Conservation (phyloP, 2,113 vertebrate genomes). For the Burhinus bistriatus region DNA sequence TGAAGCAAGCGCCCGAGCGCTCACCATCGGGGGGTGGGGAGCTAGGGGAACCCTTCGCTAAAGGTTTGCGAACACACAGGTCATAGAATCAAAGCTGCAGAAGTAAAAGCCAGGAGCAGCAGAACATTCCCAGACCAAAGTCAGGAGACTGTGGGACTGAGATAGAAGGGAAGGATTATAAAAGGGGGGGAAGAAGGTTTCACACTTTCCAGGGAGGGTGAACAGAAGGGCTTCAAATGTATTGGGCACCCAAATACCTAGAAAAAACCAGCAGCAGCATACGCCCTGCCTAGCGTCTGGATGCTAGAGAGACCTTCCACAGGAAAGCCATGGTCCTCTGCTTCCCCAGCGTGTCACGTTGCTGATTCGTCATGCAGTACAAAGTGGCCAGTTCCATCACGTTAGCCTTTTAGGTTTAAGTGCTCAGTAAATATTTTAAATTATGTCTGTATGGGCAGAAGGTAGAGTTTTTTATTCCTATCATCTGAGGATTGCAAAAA, state of each 20-base stretch:
- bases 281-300: neutral
- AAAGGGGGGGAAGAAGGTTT: neutral
- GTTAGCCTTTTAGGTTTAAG: conserved; percentile 41
- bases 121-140: neutral
- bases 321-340: neutral
- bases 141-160: neutral
- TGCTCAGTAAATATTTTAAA: conserved; percentile 57
- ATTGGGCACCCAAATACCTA: neutral
- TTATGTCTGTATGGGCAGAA: conserved; percentile 49
- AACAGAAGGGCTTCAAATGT: neutral
- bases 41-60: neutral
- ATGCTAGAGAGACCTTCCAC: neutral
- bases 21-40: accelerated
- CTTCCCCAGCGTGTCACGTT: neutral
- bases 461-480: conserved; percentile 3
- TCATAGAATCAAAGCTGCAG: neutral
- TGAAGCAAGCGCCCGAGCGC: neutral
- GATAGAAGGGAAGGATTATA: neutral
- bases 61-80: neutral
- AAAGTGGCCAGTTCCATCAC: conserved; percentile 46
- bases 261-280: neutral
- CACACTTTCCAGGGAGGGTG: neutral
- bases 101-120: neutral
- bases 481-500: conserved; percentile 14
- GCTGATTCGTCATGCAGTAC: neutral